These are phyloP conservation scores for Rousettus leschenaultii DNA, from an alignment of 2,113 vertebrate genomes.

Conservation along the genomic window DNA sequence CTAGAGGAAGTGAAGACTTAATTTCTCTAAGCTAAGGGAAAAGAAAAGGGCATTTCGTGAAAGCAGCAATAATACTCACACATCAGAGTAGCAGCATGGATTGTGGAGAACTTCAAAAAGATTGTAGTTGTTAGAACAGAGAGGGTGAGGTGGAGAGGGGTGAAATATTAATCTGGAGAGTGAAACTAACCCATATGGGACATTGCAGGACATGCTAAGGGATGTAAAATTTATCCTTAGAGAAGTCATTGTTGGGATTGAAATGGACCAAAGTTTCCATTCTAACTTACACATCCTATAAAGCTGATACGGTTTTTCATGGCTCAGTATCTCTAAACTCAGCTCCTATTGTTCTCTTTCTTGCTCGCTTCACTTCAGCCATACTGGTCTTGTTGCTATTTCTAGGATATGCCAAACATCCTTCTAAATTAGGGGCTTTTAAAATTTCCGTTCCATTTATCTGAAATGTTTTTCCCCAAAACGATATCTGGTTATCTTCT, in stretches of 20 bases:
- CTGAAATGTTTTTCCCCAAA: neutral
- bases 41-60: neutral
- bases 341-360: accelerated
- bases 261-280: neutral
- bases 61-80: neutral
- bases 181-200: neutral
- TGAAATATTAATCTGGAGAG: neutral
- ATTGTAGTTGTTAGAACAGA: neutral
- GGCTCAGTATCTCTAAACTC: neutral
- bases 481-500: neutral
- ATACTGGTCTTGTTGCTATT: neutral
- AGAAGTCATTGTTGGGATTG: neutral
- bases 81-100: neutral
- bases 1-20: neutral
- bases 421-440: neutral
- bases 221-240: too few species aligned
- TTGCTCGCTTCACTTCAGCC: neutral
- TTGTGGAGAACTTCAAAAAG: neutral
- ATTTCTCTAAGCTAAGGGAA: neutral
- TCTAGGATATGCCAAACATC: neutral
- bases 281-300: neutral
- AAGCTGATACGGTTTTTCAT: neutral
- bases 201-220: neutral
- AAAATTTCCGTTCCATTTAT: neutral
- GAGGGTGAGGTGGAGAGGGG: neutral